A percentile compares a stretch with the other conserved stretches of the same genome.
Evolutionary conservation across 53 echinoderm and acorn worm genomes (phyloP).

Genomic region (Echinarachnius parma): DNA sequence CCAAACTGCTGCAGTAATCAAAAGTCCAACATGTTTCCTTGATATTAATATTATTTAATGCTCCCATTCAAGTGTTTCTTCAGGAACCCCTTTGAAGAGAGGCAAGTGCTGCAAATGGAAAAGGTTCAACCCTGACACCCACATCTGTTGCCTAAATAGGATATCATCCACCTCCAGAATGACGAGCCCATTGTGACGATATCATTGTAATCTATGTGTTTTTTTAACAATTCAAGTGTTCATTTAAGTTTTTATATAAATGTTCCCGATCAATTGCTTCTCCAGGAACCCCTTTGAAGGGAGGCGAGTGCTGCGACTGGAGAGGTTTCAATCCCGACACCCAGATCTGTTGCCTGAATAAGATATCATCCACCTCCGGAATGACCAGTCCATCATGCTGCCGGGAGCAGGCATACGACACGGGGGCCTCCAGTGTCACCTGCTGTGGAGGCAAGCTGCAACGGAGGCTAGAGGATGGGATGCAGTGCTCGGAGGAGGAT

Average conservation of each 20-base stretch:
- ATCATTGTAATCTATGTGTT: no score
- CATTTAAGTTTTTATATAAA: no score
- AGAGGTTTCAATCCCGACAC: constrained; percentile 55
- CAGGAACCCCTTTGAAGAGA: constrained; percentile 36
- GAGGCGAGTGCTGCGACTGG: constrained; percentile 60
- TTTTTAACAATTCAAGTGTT: no score
- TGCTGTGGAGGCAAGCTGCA: constrained; percentile 45
- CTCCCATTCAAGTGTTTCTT: neutral
- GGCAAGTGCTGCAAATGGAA: constrained; percentile 61
- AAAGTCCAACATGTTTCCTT: no score
- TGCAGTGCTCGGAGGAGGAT: constrained; percentile 47
- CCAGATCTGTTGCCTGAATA: constrained; percentile 59
- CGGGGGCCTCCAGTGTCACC: neutral
- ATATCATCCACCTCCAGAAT: constrained; percentile 6
- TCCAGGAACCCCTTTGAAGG: constrained; percentile 41
- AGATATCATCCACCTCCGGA: neutral
- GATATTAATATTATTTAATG: no score
- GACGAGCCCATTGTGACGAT: constrained; percentile 8
- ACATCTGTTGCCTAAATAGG: constrained; percentile 57
- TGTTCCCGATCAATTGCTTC: no score
- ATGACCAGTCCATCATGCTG: constrained; percentile 26
- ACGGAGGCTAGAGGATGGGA: constrained; percentile 12
- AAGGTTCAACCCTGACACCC: constrained; percentile 55
- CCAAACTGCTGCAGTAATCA: no score
- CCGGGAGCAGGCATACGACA: constrained; percentile 13